phyloP scores from a whole-genome alignment of 92 coral and sea anemone genomes.

The Metridium senile region DNA sequence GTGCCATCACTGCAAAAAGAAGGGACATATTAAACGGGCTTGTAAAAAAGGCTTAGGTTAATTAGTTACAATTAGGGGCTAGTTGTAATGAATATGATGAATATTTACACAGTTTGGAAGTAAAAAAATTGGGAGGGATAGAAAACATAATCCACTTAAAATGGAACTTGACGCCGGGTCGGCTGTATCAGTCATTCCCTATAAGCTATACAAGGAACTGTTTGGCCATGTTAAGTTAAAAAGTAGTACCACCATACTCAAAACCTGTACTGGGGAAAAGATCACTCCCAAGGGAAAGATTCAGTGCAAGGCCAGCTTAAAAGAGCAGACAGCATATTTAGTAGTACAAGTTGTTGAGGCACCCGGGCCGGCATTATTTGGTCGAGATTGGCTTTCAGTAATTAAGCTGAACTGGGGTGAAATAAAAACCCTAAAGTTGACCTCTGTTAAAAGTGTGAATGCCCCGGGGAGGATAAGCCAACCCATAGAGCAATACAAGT shows the following conservation, averaged over 20 bases:
- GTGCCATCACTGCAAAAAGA: constrained; percentile 48
- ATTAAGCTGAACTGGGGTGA: constrained; percentile 46
- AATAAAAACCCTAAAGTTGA: constrained; percentile 41
- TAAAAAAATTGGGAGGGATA: constrained; percentile 16
- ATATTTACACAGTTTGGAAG: neutral
- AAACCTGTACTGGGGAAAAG: constrained; percentile 49
- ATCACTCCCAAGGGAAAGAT: constrained; percentile 40
- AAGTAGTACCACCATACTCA: constrained; percentile 11
- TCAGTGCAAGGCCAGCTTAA: constrained; percentile 28
- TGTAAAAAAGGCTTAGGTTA: constrained; percentile 28
- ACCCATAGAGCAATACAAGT: constrained; percentile 37
- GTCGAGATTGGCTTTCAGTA: constrained; percentile 46
- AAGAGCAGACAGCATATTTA: constrained; percentile 25
- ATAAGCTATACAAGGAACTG: constrained; percentile 14
- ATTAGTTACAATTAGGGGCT: constrained; percentile 24
- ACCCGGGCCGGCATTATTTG: constrained; percentile 37
- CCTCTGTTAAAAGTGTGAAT: constrained; percentile 11
- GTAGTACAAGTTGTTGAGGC: constrained; percentile 27
- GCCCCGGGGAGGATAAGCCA: constrained; percentile 34
- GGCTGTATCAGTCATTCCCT: constrained; percentile 20
- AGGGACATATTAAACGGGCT: constrained; percentile 35
- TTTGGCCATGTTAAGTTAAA: constrained; percentile 26
- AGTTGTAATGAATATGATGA: constrained; percentile 15
- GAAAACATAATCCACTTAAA: constrained; percentile 25
- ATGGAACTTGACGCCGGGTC: constrained; percentile 58